Percentiles rank a stretch among this genome's conserved stretches.
These are phyloP conservation scores for Lathronympha strigana DNA, from an alignment of 2,888 invertebrate species.

Conservation along the genomic window DNA sequence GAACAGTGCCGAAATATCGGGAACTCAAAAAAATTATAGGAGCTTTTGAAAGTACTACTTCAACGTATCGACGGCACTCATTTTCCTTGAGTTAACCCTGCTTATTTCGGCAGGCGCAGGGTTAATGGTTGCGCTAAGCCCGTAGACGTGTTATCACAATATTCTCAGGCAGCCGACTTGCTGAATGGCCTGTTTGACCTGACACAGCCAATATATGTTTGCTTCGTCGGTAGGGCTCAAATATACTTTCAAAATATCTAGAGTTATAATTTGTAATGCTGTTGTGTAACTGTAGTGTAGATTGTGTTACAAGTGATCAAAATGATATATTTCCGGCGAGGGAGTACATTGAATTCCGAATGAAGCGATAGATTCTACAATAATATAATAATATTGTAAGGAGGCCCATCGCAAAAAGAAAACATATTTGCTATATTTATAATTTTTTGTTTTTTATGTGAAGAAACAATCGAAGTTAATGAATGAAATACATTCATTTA, in stretches of 20 bases:
- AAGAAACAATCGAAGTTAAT: conserved; percentile 20
- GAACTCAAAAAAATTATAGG: no score
- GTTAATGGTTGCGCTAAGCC: conserved; percentile 25
- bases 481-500: neutral
- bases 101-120: conserved; percentile 9
- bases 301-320: no score
- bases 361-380: no score
- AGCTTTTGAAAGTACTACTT: neutral
- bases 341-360: no score
- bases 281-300: no score
- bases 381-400: no score
- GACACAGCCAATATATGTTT: conserved; percentile 21
- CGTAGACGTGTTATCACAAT: conserved; percentile 36
- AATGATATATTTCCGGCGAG: no score
- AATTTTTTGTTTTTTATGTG: neutral
- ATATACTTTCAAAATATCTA: neutral
- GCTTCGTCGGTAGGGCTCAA: neutral
- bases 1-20: no score
- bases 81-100: neutral
- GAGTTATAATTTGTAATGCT: neutral
- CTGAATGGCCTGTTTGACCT: conserved; percentile 15
- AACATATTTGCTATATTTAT: no score
- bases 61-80: neutral
- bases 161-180: conserved; percentile 33
- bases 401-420: no score